These are phyloP conservation scores for Lagopus leucura DNA, from an alignment of 2,113 vertebrate species.

Conservation along the genomic window DNA sequence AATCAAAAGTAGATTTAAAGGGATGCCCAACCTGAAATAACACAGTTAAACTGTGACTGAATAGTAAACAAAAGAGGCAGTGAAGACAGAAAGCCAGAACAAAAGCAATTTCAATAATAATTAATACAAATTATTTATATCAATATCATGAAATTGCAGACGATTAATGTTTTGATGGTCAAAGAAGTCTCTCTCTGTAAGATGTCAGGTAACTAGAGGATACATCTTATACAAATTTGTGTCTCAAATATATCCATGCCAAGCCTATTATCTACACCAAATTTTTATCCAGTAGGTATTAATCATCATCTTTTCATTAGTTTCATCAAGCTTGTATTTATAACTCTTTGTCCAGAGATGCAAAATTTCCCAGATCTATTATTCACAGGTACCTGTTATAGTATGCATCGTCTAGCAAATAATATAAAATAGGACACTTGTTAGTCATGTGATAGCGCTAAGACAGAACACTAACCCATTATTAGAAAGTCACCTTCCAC, in stretches of 20 bases:
- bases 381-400: not conserved
- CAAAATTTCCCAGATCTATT: not conserved
- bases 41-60: not conserved
- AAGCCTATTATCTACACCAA: not conserved
- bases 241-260: not conserved
- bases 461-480: not conserved
- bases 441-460: not conserved
- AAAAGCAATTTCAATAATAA: not conserved
- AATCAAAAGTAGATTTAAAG: not conserved
- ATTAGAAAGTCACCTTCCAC: not conserved
- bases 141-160: not conserved
- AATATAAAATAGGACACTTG: not conserved
- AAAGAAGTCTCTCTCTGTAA: not conserved
- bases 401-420: not conserved
- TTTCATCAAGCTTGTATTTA: not conserved
- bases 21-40: not conserved
- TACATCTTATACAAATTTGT: not conserved
- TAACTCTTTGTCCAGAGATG: not conserved
- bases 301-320: not conserved
- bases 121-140: not conserved
- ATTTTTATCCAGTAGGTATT: not conserved
- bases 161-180: not conserved
- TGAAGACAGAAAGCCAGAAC: not conserved
- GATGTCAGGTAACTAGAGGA: not conserved
- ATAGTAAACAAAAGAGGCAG: not conserved